Percentiles rank a stretch among this genome's conserved stretches.
phyloP scores from a whole-genome alignment of 2,113 vertebrate genomes.

The Casuarius casuarius region DNA sequence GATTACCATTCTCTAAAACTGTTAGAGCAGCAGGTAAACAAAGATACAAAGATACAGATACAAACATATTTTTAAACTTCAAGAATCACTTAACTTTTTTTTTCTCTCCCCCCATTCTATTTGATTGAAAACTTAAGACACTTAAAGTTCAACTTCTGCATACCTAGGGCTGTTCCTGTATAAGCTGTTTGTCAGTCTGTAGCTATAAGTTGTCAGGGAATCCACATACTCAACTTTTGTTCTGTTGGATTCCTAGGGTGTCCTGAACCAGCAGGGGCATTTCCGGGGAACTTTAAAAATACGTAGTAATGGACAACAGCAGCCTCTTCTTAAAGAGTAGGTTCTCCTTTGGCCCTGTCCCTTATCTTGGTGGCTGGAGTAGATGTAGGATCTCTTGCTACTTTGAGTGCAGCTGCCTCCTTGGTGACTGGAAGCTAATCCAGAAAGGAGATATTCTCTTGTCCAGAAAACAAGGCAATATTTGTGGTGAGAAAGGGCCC shows the following conservation, averaged over 20 bases:
- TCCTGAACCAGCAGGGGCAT: neutral
- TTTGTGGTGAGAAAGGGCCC: neutral
- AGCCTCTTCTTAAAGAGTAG: neutral
- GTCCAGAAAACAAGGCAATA: neutral
- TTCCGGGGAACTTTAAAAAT: neutral
- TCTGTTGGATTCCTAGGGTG: neutral
- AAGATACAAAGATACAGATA: neutral
- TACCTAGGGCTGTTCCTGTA: neutral
- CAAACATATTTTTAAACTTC: neutral
- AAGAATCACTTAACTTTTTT: neutral
- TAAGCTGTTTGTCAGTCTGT: neutral
- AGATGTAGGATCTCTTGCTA: neutral
- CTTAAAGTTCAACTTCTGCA: neutral
- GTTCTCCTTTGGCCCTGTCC: neutral
- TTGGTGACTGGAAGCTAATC: neutral
- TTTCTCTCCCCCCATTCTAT: neutral
- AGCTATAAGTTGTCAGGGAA: neutral
- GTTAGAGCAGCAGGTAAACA: neutral
- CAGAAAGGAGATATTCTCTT: neutral
- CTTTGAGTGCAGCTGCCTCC: neutral
- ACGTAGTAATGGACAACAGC: neutral
- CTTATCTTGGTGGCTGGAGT: neutral
- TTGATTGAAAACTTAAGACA: neutral
- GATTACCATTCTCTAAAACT: neutral
- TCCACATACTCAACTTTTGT: neutral